Evolutionary conservation across 2,888 invertebrate genomes (phyloP).

Genomic region (Drosophila picticornis): DNA sequence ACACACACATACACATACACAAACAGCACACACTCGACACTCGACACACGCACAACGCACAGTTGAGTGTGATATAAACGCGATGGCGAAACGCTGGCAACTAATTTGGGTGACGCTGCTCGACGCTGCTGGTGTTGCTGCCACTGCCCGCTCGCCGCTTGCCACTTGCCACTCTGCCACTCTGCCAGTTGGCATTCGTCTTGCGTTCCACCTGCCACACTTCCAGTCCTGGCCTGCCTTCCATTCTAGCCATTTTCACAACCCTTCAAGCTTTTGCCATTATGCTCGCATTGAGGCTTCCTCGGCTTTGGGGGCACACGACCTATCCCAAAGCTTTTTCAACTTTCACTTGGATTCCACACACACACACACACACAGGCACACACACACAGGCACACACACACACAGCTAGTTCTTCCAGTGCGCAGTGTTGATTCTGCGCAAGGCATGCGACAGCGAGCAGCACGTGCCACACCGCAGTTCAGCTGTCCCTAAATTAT

Average conservation of each 20-base stretch:
- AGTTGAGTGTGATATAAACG: constrained; percentile 61
- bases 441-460: constrained; percentile 56
- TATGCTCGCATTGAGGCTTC: background rate
- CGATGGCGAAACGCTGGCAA: constrained; percentile 78
- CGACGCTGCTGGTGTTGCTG: constrained; percentile 19
- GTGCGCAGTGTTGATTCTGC: constrained; percentile 74
- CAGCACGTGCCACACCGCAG: constrained; percentile 73
- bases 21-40: background rate
- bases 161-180: constrained; percentile 17
- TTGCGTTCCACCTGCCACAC: constrained; percentile 41
- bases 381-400: background rate
- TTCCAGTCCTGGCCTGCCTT: constrained; percentile 39
- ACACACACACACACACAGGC: background rate
- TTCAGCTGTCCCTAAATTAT: constrained; percentile 49
- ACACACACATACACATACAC: background rate
- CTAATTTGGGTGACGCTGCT: constrained; percentile 74
- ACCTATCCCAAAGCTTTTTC: constrained; percentile 71
- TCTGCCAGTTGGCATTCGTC: constrained; percentile 7
- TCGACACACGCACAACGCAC: constrained; percentile 3
- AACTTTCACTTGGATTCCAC: constrained; percentile 43
- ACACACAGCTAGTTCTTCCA: constrained; percentile 45
- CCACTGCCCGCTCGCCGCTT: constrained; percentile 29
- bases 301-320: constrained; percentile 36
- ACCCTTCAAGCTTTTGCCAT: constrained; percentile 32
- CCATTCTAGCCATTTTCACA: constrained; percentile 34